Evolutionary conservation across 2,113 vertebrate genomes (phyloP).

Genomic region (Hiodon tergisus): DNA sequence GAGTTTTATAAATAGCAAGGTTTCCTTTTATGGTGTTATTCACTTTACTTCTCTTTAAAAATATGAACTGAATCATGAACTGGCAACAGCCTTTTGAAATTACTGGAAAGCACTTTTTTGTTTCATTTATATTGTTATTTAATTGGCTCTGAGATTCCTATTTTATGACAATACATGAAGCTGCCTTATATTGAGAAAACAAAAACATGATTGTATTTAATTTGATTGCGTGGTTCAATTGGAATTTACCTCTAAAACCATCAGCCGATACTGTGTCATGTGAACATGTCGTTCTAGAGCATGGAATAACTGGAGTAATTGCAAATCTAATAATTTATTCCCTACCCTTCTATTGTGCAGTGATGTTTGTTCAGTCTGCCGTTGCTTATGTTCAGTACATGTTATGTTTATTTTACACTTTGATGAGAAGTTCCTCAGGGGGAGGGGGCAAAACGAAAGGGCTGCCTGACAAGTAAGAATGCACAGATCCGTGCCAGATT

Average conservation of each 20-base stretch:
- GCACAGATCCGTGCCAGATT: neutral
- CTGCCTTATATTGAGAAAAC: neutral
- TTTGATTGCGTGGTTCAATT: neutral
- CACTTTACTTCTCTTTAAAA: neutral
- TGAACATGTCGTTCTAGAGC: neutral
- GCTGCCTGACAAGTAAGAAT: neutral
- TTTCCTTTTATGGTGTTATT: conserved; percentile 21
- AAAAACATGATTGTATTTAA: neutral
- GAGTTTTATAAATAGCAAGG: conserved; percentile 12
- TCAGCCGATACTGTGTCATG: neutral
- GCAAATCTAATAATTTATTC: too few species aligned
- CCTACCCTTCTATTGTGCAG: neutral
- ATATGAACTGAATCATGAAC: conserved; percentile 8
- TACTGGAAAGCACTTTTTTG: conserved; percentile 6
- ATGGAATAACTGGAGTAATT: too few species aligned
- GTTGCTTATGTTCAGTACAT: neutral
- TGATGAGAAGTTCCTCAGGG: neutral
- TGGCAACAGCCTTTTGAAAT: conserved; percentile 9
- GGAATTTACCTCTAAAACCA: neutral
- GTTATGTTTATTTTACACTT: neutral
- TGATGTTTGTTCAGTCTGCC: neutral
- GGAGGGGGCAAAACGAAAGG: neutral
- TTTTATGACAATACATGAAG: conserved; percentile 11
- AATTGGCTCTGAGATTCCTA: conserved; percentile 16
- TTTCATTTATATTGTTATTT: neutral